Evolutionary conservation across 2,797 vertebrate species (phyloP), one percentile per base, ranked within the genome.

Genomic region (Phataginus tetradactyla): DNA sequence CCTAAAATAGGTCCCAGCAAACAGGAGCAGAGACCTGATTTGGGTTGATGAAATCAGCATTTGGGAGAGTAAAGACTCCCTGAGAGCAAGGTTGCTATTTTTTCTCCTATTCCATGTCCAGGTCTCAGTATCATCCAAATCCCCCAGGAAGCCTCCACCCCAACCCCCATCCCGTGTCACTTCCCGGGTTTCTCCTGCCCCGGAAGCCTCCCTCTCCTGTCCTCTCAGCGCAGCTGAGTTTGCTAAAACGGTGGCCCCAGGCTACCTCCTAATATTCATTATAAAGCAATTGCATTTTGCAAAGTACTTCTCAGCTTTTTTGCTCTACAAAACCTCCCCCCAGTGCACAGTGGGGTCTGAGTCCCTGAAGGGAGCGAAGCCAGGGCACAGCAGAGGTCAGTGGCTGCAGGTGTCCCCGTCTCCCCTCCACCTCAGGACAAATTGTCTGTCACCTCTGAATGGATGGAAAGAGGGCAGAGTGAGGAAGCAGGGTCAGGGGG

Each of bases 1-100:
- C 96, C 89, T 95, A 97, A 98, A 97, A 97, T 96, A 97, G 96
- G 81, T 75, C 59, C 39, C 63, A 95, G 85, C 96, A 92, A 93
- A 94, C 32, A 91, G 69, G 68, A 94, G 78, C 71, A 51, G 34
- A 93, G 92, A 72, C 94, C 57, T 89, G 92, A 96, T 96, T 92
- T 72, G 90, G 68, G 95, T 96, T 34, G 32, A 90, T 86, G 92
- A 93, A 87, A 92, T 92, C 87, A 63, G 39, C 93, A 61, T 39
- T 94, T 42, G 90, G 79, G 92, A 92, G 75, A 80, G 32, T 34
- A 37, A 91, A 59, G 89, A 69, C 10, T 85, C 78, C 72, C 69
- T 32, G 49, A 64, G 83, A 89, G 78, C 57, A 81, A 96, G 86
- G 72, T 51, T 51, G 80, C 72, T 81, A 78, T 95, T 94, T 93